A percentile compares a stretch with the other conserved stretches of the same genome.
Conservation (phyloP, 2,888 invertebrate genomes). For the Drosophila percnosoma region DNA sequence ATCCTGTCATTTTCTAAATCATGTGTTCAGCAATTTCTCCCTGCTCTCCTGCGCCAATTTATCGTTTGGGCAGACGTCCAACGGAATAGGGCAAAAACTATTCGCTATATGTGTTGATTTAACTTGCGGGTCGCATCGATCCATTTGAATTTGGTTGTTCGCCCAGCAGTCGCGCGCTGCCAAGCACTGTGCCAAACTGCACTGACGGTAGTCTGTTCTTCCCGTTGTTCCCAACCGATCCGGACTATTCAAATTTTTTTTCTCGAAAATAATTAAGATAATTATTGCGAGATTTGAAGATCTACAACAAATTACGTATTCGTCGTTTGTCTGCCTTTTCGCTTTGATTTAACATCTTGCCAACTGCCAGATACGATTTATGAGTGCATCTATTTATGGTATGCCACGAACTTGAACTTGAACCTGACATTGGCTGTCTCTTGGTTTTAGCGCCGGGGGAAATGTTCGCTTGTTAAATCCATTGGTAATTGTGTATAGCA, state of each 20-base stretch:
- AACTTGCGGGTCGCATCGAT: slow-evolving; percentile 51
- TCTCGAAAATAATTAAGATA: slow-evolving; percentile 63
- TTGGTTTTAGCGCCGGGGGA: slow-evolving; percentile 9
- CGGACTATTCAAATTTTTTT: not conserved
- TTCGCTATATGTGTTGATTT: slow-evolving; percentile 30
- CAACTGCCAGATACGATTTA: slow-evolving; percentile 52
- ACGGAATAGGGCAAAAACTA: slow-evolving; percentile 57
- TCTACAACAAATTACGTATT: slow-evolving; percentile 4
- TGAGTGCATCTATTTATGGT: slow-evolving; percentile 45
- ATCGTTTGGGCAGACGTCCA: slow-evolving; percentile 65
- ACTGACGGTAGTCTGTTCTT: slow-evolving; percentile 26
- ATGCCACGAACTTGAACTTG: slow-evolving; percentile 57
- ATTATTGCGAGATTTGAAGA: slow-evolving; percentile 57
- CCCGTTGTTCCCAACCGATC: not conserved
- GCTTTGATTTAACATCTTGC: slow-evolving; percentile 40
- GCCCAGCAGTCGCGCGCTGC: slow-evolving; percentile 19
- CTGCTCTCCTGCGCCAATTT: slow-evolving; percentile 5
- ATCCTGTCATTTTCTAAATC: slow-evolving; percentile 54
- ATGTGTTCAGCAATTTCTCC: slow-evolving; percentile 14
- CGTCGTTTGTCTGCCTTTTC: slow-evolving; percentile 24
- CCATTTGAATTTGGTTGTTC: slow-evolving; percentile 65
- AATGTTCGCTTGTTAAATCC: not conserved
- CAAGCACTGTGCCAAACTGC: slow-evolving; percentile 36
- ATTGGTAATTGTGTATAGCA: not conserved
- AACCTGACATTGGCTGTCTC: slow-evolving; percentile 59